A percentile compares a stretch with the other conserved stretches of the same genome.
phyloP scores from a whole-genome alignment of 2,888 invertebrate genomes.

The Timema cristinae region DNA sequence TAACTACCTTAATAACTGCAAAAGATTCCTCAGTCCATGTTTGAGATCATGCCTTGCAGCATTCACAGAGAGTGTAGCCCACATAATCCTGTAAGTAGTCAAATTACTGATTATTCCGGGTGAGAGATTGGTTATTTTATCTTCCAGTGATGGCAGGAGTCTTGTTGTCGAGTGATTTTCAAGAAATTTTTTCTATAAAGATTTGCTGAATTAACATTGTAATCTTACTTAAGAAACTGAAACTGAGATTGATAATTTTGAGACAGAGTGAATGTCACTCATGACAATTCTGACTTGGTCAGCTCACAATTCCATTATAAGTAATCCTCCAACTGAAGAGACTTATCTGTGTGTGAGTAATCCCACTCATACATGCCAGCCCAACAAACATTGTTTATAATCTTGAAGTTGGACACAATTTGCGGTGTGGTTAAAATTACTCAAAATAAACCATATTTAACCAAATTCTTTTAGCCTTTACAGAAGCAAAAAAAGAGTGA shows the following conservation, averaged over 20 bases:
- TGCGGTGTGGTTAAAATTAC: background rate
- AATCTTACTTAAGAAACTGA: background rate
- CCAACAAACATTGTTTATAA: background rate
- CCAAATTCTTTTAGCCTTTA: too few species aligned
- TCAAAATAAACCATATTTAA: background rate
- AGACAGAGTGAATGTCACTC: background rate
- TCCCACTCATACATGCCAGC: background rate
- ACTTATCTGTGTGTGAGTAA: too few species aligned
- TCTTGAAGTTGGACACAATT: background rate
- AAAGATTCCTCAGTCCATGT: constrained; percentile 3
- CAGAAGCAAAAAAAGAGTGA: too few species aligned
- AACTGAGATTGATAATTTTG: too few species aligned
- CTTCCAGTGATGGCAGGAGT: background rate
- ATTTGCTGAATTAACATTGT: background rate
- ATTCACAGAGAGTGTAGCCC: background rate
- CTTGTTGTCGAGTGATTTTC: too few species aligned
- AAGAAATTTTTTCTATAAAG: background rate
- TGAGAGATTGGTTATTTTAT: background rate
- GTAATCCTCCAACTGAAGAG: too few species aligned
- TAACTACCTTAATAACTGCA: background rate
- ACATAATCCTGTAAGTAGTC: background rate
- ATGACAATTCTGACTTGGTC: background rate
- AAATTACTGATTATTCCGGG: background rate
- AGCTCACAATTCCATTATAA: background rate
- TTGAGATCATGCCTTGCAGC: background rate